Base-by-base conservation (phyloP, 1,140 invertebrate genomes). In the Lepidurus packardi region DNA sequence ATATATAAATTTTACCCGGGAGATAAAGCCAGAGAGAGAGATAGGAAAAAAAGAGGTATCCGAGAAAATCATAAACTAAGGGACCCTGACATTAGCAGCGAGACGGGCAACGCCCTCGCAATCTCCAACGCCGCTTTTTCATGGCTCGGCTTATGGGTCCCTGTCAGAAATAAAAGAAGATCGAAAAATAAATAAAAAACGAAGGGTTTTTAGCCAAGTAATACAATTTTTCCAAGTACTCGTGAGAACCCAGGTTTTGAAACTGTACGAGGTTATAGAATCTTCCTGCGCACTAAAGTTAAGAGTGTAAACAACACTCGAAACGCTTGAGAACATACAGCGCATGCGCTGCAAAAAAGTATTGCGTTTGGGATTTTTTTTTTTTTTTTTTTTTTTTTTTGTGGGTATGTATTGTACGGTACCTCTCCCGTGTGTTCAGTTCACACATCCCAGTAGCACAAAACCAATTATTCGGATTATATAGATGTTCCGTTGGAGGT, bases 111-210 rank as follows among this genome's bases (percentile, higher is more conserved):
- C 53, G 53, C 53, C 53, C 53, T 65, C 53, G 53, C 53, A 65
- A 65, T 65, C 53, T 65, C 53, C 53, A 65, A 21, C 53, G 53
- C 53, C 53, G 53, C 53, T 65, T 65, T 47, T 65, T 65, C 53
- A 65, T 65, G 53, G 53, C 53, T 65, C 53, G 53, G 53, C 53
- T 65, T 65, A 65, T 65, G 53, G 53, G 53, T 65, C 53, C 53
- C 53, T 65, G 53, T 65, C 53, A 65, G 53, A 65, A 65, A 65
- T 65, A 65, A 65, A 65, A 65, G 53, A 65, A 13, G 21, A 65
- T 16, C 16, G 16, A 65, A 21, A 65, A 65, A n/a, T 2, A 65
- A 65, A 65, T n/a, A 21, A 65, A 21, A 65, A 65, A 65, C 10
- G 7, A 65, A 65, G 53, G 53, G 53, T 9, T 21, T 65, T 21